Conservation (phyloP, 2,888 invertebrate species). For the Brenthis hecate region DNA sequence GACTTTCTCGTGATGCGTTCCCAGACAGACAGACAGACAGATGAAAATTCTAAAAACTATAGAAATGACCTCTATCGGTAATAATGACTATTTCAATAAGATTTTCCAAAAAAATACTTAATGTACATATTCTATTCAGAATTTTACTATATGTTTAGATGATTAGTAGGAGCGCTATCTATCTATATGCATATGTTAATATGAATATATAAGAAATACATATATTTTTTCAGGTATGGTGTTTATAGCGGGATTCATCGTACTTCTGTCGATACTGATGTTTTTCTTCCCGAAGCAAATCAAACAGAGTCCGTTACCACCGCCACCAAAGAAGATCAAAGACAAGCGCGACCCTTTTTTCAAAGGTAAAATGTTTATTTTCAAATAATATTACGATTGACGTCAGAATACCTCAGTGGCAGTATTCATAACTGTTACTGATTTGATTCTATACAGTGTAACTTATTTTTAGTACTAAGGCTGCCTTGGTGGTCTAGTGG, state of each 20-base stretch:
- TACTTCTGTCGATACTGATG: slow-evolving; percentile 93
- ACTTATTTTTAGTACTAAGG: too few relatives aligned
- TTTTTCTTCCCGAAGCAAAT: slow-evolving; percentile 94
- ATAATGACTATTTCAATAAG: too few relatives aligned
- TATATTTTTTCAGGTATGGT: slow-evolving; percentile 85
- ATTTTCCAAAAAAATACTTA: too few relatives aligned
- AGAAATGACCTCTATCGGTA: too few relatives aligned
- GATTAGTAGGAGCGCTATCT: background rate
- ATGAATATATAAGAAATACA: slow-evolving; percentile 13
- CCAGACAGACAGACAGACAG: too few relatives aligned
- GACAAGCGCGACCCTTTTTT: slow-evolving; percentile 80
- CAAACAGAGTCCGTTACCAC: slow-evolving; percentile 73
- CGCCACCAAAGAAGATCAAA: slow-evolving; percentile 58
- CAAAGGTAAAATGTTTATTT: slow-evolving; percentile 74
- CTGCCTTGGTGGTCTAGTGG: too few relatives aligned
- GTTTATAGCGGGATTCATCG: slow-evolving; percentile 91
- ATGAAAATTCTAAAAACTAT: too few relatives aligned
- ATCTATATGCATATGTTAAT: background rate
- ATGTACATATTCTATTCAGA: too few relatives aligned
- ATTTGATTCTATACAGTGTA: too few relatives aligned
- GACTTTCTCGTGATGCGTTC: too few relatives aligned
- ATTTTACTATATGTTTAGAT: background rate
- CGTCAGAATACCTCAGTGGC: too few relatives aligned
- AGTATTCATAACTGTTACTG: too few relatives aligned
- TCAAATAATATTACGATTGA: background rate